These are phyloP conservation scores for Ashinkailepas kermadecensis DNA, from an alignment of 2,888 invertebrate species.

Conservation along the genomic window DNA sequence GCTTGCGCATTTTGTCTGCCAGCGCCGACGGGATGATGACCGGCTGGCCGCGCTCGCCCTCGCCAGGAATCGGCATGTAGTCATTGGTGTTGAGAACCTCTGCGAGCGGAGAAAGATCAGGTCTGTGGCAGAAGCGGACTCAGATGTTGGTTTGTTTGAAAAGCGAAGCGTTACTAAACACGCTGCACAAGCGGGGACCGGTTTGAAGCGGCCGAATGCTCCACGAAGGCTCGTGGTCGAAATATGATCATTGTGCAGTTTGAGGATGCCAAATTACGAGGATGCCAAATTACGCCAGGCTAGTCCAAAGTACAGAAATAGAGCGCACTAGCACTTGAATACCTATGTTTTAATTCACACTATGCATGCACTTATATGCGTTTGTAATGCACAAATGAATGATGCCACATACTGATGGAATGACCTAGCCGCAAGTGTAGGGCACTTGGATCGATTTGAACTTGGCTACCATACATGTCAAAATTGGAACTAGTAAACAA, in stretches of 20 bases:
- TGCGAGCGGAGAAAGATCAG: constrained; percentile 38
- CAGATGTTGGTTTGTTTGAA: not conserved
- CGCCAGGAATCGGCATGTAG: constrained; percentile 28
- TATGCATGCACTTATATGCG: too few relatives aligned
- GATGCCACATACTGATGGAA: too few relatives aligned
- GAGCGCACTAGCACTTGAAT: too few relatives aligned
- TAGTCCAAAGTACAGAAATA: too few relatives aligned
- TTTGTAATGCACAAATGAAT: too few relatives aligned
- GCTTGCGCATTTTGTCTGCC: constrained; percentile 55
- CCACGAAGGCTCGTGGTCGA: not conserved
- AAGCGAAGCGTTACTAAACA: not conserved
- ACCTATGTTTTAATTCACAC: too few relatives aligned
- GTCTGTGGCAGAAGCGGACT: not conserved
- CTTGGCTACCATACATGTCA: too few relatives aligned
- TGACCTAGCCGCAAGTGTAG: too few relatives aligned
- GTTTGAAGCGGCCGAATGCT: not conserved
- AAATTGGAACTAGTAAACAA: too few relatives aligned
- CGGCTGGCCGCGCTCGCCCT: constrained; percentile 32
- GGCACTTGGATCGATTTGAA: too few relatives aligned
- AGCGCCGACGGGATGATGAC: constrained; percentile 31
- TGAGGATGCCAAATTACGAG: too few relatives aligned
- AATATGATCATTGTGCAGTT: not conserved
- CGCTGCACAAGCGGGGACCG: not conserved
- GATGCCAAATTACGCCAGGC: too few relatives aligned
- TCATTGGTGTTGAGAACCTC: constrained; percentile 46